Conservation (phyloP, 2,113 vertebrate genomes). For the Cygnus buccinator region DNA sequence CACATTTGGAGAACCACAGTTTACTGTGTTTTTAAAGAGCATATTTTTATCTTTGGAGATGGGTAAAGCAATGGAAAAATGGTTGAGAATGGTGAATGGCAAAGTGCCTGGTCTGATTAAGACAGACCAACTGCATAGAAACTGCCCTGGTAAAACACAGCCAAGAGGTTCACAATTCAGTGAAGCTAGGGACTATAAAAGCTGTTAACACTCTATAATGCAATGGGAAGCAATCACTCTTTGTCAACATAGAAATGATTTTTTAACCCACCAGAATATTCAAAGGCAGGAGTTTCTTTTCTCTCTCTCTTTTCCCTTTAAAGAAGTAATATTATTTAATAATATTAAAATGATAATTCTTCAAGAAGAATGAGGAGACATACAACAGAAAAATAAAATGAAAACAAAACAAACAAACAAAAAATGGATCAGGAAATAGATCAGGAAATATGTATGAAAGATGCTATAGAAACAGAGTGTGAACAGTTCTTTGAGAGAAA, state of each 20-base stretch:
- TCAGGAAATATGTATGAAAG: not conserved
- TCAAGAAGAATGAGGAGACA: not conserved
- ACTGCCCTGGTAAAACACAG: constrained; percentile 14
- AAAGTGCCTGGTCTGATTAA: constrained; percentile 43
- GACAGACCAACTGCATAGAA: constrained; percentile 20
- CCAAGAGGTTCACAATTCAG: not conserved
- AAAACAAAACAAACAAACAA: not conserved
- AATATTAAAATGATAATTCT: not conserved
- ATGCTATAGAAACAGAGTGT: not conserved
- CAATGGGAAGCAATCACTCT: not conserved
- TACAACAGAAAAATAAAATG: not conserved
- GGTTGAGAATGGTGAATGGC: not conserved
- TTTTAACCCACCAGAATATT: not conserved
- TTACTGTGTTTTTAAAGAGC: not conserved
- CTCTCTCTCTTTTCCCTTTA: not conserved
- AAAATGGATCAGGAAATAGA: too few species aligned
- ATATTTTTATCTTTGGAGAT: constrained; percentile 18
- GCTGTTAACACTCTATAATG: not conserved
- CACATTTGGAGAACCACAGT: not conserved
- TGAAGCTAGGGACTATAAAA: not conserved
- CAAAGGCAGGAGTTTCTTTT: not conserved
- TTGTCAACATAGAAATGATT: not conserved
- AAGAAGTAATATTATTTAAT: not conserved
- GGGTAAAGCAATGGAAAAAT: not conserved
- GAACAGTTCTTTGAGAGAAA: not conserved